Percentiles rank a stretch among this genome's conserved stretches.
phyloP scores from a whole-genome alignment of 1,140 invertebrate genomes.

The Aphidius ervi region DNA sequence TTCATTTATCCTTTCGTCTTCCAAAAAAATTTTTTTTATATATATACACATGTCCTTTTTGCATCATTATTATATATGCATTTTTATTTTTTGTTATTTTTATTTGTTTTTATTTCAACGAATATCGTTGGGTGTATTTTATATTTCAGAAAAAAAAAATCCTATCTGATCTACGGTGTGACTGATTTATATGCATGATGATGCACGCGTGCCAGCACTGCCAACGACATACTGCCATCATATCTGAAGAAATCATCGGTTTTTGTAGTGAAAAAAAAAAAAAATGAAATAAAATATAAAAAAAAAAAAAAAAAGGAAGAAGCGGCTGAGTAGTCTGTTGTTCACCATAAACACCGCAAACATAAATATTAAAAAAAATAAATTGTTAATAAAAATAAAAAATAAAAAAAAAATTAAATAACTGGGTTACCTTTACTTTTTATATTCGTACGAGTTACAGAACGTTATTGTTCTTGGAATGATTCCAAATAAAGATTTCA shows the following conservation, averaged over 20 bases:
- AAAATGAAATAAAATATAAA: background rate
- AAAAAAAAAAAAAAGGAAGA: conserved; percentile 9
- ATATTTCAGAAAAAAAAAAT: conserved; percentile 46
- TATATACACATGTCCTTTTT: no score
- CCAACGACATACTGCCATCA: conserved; percentile 42
- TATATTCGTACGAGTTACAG: conserved; percentile 32
- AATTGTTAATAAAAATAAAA: conserved; percentile 7
- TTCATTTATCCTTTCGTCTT: no score
- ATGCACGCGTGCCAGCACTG: conserved; percentile 52
- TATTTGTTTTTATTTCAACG: conserved; percentile 17
- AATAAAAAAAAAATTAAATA: conserved; percentile 48
- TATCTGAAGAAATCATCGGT: conserved; percentile 49
- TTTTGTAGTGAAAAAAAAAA: conserved; percentile 3
- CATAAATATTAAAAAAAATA: conserved; percentile 3
- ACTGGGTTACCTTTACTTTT: conserved; percentile 52
- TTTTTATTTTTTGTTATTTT: no score
- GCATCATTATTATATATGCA: no score
- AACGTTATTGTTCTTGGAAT: conserved; percentile 56
- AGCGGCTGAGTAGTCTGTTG: background rate
- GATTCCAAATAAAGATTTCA: conserved; percentile 56
- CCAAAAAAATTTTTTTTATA: no score
- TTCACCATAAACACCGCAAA: background rate
- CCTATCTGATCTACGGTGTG: conserved; percentile 48
- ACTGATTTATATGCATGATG: conserved; percentile 53
- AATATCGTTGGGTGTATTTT: conserved; percentile 44